A percentile compares a stretch with the other conserved stretches of the same genome.
Conservation (phyloP, 1,140 invertebrate species). For the Magallana angulata region DNA sequence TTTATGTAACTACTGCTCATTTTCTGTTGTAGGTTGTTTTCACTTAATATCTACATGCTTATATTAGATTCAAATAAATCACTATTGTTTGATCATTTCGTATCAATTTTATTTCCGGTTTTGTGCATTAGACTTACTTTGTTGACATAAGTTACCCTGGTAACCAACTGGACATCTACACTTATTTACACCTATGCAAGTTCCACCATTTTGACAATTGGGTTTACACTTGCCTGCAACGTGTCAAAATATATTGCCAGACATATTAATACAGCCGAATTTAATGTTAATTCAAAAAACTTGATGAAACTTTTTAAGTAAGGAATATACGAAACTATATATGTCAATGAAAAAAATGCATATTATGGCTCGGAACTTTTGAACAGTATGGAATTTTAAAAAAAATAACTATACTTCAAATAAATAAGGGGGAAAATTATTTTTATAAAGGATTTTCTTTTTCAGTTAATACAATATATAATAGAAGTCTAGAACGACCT, state of each 20-base stretch:
- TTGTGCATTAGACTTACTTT: constrained; percentile 13
- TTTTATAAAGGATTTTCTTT: too few species aligned
- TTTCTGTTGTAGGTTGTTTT: not conserved
- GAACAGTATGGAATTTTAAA: too few species aligned
- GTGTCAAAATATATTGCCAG: not conserved
- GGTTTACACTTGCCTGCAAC: constrained; percentile 54
- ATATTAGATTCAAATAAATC: not conserved
- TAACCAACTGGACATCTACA: constrained; percentile 54
- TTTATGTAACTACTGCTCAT: not conserved
- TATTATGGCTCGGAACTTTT: too few species aligned
- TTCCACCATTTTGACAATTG: constrained; percentile 53
- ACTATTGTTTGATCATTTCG: not conserved
- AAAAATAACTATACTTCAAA: too few species aligned
- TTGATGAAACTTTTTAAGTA: too few species aligned
- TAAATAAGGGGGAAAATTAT: too few species aligned
- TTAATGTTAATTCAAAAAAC: too few species aligned
- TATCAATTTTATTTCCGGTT: not conserved
- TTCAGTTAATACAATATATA: too few species aligned
- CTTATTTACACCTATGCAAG: constrained; percentile 55
- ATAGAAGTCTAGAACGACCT: constrained; percentile 70
- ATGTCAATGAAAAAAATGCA: too few species aligned
- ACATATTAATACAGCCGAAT: too few species aligned
- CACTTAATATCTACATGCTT: not conserved
- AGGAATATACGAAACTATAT: too few species aligned
- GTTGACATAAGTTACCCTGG: constrained; percentile 51